phyloP scores from a whole-genome alignment of 2,888 invertebrate species.

The Calameuta idolon region DNA sequence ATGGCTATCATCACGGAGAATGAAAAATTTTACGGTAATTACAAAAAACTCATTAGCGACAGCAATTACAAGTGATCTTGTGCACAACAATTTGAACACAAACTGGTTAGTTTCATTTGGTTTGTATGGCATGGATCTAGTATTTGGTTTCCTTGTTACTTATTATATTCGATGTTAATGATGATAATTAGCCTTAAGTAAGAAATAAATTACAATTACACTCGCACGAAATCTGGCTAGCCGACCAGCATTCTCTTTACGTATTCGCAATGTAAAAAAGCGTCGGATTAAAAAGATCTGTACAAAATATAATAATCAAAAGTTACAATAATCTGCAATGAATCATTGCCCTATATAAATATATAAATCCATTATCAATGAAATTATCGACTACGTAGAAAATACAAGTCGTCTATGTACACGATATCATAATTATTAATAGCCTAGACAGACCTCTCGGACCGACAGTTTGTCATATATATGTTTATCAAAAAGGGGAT shows the following conservation, averaged over 20 bases:
- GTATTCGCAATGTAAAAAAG: slow-evolving; percentile 34
- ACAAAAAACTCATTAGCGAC: slow-evolving; percentile 26
- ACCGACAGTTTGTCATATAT: slow-evolving; percentile 38
- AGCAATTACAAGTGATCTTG: slow-evolving; percentile 38
- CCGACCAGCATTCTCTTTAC: slow-evolving; percentile 35
- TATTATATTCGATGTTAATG: slow-evolving; percentile 37
- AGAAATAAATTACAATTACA: slow-evolving; percentile 48
- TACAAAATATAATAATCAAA: slow-evolving; percentile 47
- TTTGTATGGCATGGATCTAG: slow-evolving; percentile 65
- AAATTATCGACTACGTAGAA: slow-evolving; percentile 57
- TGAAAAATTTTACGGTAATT: slow-evolving; percentile 10
- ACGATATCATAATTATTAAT: slow-evolving; percentile 38
- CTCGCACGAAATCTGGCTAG: slow-evolving; percentile 32
- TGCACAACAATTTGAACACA: slow-evolving; percentile 61
- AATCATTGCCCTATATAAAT: slow-evolving; percentile 52
- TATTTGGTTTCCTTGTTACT: slow-evolving; percentile 61
- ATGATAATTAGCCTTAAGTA: slow-evolving; percentile 41
- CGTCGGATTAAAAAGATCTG: slow-evolving; percentile 40
- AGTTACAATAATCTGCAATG: slow-evolving; percentile 34
- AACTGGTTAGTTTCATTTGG: slow-evolving; percentile 63
- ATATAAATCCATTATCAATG: slow-evolving; percentile 52
- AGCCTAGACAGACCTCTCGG: slow-evolving; percentile 44
- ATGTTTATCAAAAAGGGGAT: slow-evolving; percentile 51
- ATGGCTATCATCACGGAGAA: slow-evolving; percentile 7
- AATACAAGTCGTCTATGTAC: slow-evolving; percentile 53